A percentile compares a stretch with the other conserved stretches of the same genome.
These are phyloP conservation scores for Anguilla marmorata DNA, from an alignment of 2,797 vertebrate genomes.

Conservation along the genomic window DNA sequence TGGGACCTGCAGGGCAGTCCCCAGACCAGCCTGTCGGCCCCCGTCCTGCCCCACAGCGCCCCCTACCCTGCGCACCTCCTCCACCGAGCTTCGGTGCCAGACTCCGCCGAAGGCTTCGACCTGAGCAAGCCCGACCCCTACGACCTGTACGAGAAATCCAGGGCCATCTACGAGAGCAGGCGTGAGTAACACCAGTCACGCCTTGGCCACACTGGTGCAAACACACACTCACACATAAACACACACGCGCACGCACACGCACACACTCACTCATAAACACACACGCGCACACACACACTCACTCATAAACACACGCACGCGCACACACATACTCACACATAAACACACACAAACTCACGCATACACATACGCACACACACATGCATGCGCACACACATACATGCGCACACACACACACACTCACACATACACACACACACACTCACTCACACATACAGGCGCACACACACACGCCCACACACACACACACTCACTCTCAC, in stretches of 20 bases:
- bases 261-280: neutral
- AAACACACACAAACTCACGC: too few relatives aligned
- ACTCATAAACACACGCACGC: neutral
- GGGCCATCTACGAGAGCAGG: conserved; percentile 98
- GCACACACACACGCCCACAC: too few relatives aligned
- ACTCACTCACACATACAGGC: too few relatives aligned
- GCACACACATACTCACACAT: too few relatives aligned
- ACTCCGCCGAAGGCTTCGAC: conserved; percentile 89
- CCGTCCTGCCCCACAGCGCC: conserved; percentile 82
- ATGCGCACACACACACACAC: too few relatives aligned
- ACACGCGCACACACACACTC: neutral
- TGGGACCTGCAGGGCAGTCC: conserved; percentile 91
- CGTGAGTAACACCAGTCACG: conserved; percentile 81
- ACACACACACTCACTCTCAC: too few relatives aligned
- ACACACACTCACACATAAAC: neutral
- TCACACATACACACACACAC: too few relatives aligned
- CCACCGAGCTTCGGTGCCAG: conserved; percentile 89
- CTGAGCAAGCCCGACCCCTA: conserved; percentile 92
- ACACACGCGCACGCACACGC: neutral
- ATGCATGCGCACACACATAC: too few relatives aligned
- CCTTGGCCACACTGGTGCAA: conserved; percentile 8
- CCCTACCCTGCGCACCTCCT: conserved; percentile 81
- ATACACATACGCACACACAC: too few relatives aligned
- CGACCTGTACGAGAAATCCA: conserved; percentile 96
- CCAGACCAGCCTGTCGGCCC: conserved; percentile 86